Evolutionary conservation across 2,797 vertebrate species (phyloP).

Genomic region (Xerus rutilus): DNA sequence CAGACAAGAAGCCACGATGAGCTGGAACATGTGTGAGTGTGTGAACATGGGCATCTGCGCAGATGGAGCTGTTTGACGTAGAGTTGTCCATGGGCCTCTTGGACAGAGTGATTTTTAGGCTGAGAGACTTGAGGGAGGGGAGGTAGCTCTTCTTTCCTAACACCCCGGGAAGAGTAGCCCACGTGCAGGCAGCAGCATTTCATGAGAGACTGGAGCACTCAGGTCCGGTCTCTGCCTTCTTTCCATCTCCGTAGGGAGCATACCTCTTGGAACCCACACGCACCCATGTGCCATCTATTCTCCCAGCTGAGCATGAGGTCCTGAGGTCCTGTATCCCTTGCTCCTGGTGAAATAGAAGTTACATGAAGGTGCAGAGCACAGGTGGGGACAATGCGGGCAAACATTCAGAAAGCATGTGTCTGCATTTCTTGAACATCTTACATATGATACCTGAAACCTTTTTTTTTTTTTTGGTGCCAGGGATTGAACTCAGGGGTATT

Average conservation of each 20-base stretch:
- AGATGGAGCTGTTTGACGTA: neutral
- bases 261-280: neutral
- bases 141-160: neutral
- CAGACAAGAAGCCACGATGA: neutral
- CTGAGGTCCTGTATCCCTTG: neutral
- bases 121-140: neutral
- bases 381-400: rapidly evolving
- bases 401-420: neutral
- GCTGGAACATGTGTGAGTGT: neutral
- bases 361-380: too few relatives aligned
- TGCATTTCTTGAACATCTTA: neutral
- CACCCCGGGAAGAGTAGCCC: neutral
- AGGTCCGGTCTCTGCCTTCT: neutral
- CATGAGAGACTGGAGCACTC: neutral
- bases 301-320: neutral
- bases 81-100: neutral
- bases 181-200: neutral
- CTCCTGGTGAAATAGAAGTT: neutral
- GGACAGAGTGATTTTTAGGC: neutral
- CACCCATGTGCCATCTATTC: rapidly evolving
- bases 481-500: too few relatives aligned
- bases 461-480: too few relatives aligned
- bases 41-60: neutral
- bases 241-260: neutral
- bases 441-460: neutral